phyloP scores from a whole-genome alignment of 2,797 vertebrate species.

The Ctenosaura bakeri region DNA sequence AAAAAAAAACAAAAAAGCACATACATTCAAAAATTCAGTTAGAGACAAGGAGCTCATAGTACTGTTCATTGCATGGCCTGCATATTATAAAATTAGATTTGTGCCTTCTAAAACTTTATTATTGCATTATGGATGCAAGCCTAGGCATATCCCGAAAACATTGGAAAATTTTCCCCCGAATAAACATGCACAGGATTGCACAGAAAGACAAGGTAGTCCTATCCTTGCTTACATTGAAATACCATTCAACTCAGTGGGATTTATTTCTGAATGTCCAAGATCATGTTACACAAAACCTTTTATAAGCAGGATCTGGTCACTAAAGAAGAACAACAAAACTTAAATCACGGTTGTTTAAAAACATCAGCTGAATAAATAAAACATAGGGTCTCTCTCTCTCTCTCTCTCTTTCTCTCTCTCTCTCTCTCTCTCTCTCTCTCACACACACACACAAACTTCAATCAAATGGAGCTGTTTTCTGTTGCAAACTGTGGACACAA shows the following conservation, averaged over 20 bases:
- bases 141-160: too few species aligned
- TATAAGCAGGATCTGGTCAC: conserved; percentile 1
- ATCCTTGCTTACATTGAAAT: neutral
- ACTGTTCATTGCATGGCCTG: conserved; percentile 3
- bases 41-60: conserved; percentile 5
- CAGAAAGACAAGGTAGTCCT: neutral
- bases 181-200: neutral
- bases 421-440: too few species aligned
- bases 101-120: conserved; percentile 12
- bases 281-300: neutral
- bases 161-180: neutral
- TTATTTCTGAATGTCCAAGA: conserved; percentile 13
- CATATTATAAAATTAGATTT: conserved; percentile 20
- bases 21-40: conserved; percentile 11
- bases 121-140: neutral
- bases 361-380: conserved; percentile 44
- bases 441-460: conserved; percentile 38
- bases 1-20: neutral
- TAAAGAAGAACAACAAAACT: neutral
- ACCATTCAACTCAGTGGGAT: neutral
- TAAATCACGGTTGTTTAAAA: conserved; percentile 8
- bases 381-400: conserved; percentile 47
- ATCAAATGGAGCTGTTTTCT: conserved; percentile 62
- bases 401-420: too few species aligned
- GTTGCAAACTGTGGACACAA: conserved; percentile 29